Percentiles rank a stretch among this genome's conserved stretches.
These are phyloP conservation scores for Palloptera scutellata DNA, from an alignment of 2,888 invertebrate species.

Conservation along the genomic window DNA sequence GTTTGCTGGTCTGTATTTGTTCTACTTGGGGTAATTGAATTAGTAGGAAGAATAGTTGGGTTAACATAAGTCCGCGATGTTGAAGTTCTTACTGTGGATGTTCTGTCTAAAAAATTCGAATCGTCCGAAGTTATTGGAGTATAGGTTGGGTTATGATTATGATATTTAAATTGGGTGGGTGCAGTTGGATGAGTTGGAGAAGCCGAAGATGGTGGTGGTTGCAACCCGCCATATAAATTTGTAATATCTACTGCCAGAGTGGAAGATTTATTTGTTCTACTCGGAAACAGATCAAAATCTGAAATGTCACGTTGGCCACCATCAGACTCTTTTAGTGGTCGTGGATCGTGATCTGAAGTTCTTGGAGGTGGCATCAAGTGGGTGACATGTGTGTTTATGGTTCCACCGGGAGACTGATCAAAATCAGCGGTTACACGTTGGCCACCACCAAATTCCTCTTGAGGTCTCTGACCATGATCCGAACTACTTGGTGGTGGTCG, in stretches of 20 bases:
- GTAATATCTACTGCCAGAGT: slow-evolving; percentile 27
- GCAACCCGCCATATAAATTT: slow-evolving; percentile 39
- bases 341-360: slow-evolving; percentile 25
- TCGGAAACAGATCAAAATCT: neutral
- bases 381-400: slow-evolving; percentile 6
- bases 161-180: neutral
- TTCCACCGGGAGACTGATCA: neutral
- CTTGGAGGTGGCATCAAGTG: slow-evolving; percentile 31
- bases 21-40: slow-evolving; percentile 21
- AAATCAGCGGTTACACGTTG: slow-evolving; percentile 1
- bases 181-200: slow-evolving; percentile 1
- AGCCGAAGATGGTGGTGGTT: slow-evolving; percentile 17
- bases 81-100: neutral
- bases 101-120: too few species aligned
- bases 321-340: slow-evolving; percentile 21
- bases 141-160: slow-evolving; percentile 14
- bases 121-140: too few species aligned
- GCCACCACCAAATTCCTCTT: slow-evolving; percentile 19
- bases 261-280: neutral
- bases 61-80: slow-evolving; percentile 20
- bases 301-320: neutral
- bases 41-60: slow-evolving; percentile 21
- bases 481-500: too few species aligned
- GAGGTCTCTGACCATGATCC: too few species aligned
- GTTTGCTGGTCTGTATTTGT: slow-evolving; percentile 30